Evolutionary conservation across 1,140 invertebrate species (phyloP).

Genomic region (Paraescarpia echinospica): DNA sequence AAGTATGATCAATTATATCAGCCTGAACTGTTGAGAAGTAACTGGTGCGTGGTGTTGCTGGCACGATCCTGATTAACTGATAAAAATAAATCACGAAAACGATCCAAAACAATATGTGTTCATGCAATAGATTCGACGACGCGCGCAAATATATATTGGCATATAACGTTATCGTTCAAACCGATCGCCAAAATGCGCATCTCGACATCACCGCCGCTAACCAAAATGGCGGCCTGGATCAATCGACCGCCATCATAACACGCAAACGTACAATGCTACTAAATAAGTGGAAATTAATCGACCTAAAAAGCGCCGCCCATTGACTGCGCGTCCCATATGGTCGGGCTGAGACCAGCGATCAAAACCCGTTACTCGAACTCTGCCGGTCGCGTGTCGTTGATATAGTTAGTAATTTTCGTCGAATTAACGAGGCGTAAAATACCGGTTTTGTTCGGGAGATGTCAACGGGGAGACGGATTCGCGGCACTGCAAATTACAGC

Average conservation of each 20-base stretch:
- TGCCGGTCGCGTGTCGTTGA: neutral
- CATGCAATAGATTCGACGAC: neutral
- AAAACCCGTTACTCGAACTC: neutral
- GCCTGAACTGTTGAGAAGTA: neutral
- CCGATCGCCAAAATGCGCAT: neutral
- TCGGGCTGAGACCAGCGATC: neutral
- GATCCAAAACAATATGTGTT: neutral
- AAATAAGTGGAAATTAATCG: constrained; percentile 1
- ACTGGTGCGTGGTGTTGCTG: neutral
- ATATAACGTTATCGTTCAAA: neutral
- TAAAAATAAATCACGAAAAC: neutral
- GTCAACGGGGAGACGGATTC: neutral
- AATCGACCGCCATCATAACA: neutral
- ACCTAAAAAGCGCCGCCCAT: neutral
- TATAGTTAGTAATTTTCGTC: constrained; percentile 1
- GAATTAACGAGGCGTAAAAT: neutral
- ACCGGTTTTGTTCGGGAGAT: neutral
- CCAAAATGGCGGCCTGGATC: neutral
- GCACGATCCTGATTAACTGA: neutral
- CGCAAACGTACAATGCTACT: neutral
- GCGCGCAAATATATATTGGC: neutral
- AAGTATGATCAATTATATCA: neutral
- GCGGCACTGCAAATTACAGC: neutral
- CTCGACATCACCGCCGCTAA: neutral
- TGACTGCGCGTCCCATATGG: neutral